A percentile compares a stretch with the other conserved stretches of the same genome.
These are phyloP conservation scores for Stratiomys singularior DNA, from an alignment of 2,888 invertebrate genomes.

Conservation along the genomic window DNA sequence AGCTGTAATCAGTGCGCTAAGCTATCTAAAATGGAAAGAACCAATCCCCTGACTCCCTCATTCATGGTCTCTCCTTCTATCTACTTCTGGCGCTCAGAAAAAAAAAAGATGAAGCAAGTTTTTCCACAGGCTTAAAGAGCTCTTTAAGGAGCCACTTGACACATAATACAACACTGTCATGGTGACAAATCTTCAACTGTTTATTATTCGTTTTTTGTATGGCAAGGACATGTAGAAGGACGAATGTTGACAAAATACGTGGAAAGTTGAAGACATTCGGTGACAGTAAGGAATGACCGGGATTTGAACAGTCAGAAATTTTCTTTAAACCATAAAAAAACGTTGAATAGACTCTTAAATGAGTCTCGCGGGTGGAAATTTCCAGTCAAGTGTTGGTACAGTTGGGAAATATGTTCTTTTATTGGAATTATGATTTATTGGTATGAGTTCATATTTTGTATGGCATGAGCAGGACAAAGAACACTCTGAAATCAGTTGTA, in stretches of 20 bases:
- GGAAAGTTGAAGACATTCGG: slow-evolving; percentile 23
- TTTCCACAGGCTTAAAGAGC: too few relatives aligned
- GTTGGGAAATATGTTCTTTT: too few relatives aligned
- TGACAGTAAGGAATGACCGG: slow-evolving; percentile 25
- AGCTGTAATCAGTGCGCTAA: too few relatives aligned
- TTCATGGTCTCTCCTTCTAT: too few relatives aligned
- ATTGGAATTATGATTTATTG: too few relatives aligned
- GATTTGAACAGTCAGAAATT: slow-evolving; percentile 17
- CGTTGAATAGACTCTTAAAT: not conserved
- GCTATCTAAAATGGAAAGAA: too few relatives aligned
- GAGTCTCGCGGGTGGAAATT: not conserved
- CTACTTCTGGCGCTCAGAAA: too few relatives aligned
- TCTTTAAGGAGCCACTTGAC: slow-evolving; percentile 27
- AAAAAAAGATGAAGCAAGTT: too few relatives aligned
- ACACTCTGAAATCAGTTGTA: too few relatives aligned
- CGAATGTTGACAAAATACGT: slow-evolving; percentile 42
- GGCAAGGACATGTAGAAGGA: slow-evolving; percentile 19
- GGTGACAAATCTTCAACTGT: slow-evolving; percentile 38
- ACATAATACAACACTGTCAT: slow-evolving; percentile 45
- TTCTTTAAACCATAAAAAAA: not conserved
- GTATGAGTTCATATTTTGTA: too few relatives aligned
- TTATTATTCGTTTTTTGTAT: slow-evolving; percentile 31
- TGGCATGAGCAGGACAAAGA: not conserved
- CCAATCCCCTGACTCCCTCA: too few relatives aligned
- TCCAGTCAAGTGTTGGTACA: too few relatives aligned